phyloP scores from a whole-genome alignment of 2,797 vertebrate genomes.

The Atherinosoma microstoma region DNA sequence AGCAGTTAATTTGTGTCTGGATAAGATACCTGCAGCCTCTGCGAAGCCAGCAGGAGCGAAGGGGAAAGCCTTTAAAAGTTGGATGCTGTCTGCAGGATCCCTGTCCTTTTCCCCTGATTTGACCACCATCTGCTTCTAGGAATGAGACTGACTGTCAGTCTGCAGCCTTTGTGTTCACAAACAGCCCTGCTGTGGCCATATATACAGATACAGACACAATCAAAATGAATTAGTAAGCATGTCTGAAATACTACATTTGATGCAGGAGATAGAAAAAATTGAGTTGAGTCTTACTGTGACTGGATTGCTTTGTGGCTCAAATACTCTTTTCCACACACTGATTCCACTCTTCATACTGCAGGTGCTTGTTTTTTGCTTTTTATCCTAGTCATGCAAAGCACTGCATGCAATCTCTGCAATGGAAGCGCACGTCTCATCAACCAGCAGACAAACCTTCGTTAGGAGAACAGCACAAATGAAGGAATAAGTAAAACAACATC shows the following conservation, averaged over 20 bases:
- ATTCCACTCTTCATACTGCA: not conserved
- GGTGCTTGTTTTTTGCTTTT: not conserved
- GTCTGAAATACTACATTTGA: not conserved
- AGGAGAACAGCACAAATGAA: not conserved
- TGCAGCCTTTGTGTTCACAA: slow-evolving; percentile 20
- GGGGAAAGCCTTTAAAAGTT: slow-evolving; percentile 24
- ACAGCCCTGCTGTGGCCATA: slow-evolving; percentile 7
- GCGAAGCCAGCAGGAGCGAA: slow-evolving; percentile 11
- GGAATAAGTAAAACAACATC: not conserved
- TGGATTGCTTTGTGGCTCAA: not conserved
- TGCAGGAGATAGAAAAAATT: not conserved
- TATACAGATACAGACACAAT: not conserved
- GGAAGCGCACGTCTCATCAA: not conserved
- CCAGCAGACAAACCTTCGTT: too few relatives aligned
- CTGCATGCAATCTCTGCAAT: not conserved
- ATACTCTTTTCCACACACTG: not conserved
- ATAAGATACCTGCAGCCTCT: slow-evolving; percentile 17
- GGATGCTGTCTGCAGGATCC: slow-evolving; percentile 23
- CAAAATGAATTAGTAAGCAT: not conserved
- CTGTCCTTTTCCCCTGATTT: slow-evolving; percentile 5
- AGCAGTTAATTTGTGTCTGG: slow-evolving; percentile 5
- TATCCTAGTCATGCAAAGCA: not conserved
- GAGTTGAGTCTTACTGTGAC: not conserved
- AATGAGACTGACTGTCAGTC: slow-evolving; percentile 51
- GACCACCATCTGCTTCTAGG: slow-evolving; percentile 21